Conservation (phyloP, 2,888 invertebrate genomes). For the Heliconius aoede region DNA sequence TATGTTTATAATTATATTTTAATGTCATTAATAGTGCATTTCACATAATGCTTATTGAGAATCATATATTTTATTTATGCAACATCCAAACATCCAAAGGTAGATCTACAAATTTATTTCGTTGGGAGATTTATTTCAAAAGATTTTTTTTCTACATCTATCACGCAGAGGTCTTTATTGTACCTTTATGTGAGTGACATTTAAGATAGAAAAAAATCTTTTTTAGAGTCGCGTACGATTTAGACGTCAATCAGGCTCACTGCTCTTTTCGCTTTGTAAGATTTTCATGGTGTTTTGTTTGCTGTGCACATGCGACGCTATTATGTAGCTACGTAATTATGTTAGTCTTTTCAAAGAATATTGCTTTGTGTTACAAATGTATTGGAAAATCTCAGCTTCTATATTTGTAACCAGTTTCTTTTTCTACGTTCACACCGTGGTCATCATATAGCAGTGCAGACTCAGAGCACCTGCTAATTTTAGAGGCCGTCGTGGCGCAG, state of each 20-base stretch:
- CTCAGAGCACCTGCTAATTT: too few relatives aligned
- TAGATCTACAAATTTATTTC: slow-evolving; percentile 28
- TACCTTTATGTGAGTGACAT: slow-evolving; percentile 57
- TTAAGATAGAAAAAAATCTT: slow-evolving; percentile 57
- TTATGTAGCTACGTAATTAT: slow-evolving; percentile 54
- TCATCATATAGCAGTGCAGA: too few relatives aligned
- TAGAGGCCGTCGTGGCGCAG: too few relatives aligned
- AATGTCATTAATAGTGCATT: too few relatives aligned
- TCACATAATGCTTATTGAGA: not conserved
- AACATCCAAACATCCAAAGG: slow-evolving; percentile 52
- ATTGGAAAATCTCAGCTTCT: slow-evolving; percentile 71
- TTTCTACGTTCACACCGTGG: not conserved
- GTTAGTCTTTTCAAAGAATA: slow-evolving; percentile 53
- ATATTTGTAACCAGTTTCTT: slow-evolving; percentile 31
- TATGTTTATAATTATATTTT: too few relatives aligned
- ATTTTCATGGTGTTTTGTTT: slow-evolving; percentile 62
- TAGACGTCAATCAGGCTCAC: slow-evolving; percentile 68
- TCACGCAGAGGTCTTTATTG: slow-evolving; percentile 45
- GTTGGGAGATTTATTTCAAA: slow-evolving; percentile 49
- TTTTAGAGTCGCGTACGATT: slow-evolving; percentile 61
- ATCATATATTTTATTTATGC: slow-evolving; percentile 46
- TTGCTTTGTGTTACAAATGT: slow-evolving; percentile 64
- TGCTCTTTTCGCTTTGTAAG: slow-evolving; percentile 60
- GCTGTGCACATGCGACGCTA: slow-evolving; percentile 53
- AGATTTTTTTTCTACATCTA: slow-evolving; percentile 55